These are phyloP conservation scores for Erannis defoliaria DNA, from an alignment of 2,888 invertebrate species.

Conservation along the genomic window DNA sequence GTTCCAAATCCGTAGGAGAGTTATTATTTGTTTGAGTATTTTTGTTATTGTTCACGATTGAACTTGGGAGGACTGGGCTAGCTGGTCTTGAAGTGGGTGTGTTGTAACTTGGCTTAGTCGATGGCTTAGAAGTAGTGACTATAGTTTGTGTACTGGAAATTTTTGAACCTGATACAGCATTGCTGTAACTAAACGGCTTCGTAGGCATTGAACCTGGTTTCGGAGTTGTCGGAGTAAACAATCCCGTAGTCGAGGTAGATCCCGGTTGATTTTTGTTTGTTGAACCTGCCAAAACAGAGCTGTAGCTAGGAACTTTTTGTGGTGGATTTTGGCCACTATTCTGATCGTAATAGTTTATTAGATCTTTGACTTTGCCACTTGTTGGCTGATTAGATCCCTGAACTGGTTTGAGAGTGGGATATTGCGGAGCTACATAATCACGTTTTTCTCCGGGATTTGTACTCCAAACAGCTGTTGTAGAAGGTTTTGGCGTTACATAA, in stretches of 20 bases:
- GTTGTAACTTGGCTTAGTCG: conserved; percentile 47
- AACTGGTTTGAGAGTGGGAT: conserved; percentile 54
- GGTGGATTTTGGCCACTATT: conserved; percentile 53
- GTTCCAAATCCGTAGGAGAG: conserved; percentile 85
- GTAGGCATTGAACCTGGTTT: conserved; percentile 49
- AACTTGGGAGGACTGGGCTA: conserved; percentile 72
- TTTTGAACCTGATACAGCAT: conserved; percentile 65
- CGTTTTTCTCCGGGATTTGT: conserved; percentile 55
- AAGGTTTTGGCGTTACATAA: conserved; percentile 26
- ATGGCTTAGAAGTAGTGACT: conserved; percentile 52
- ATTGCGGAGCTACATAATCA: conserved; percentile 70
- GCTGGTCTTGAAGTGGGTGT: conserved; percentile 51
- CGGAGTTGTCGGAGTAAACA: conserved; percentile 46
- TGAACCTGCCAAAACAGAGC: conserved; percentile 67
- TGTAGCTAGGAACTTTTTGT: conserved; percentile 71
- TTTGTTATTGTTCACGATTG: conserved; percentile 73
- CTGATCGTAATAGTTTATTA: conserved; percentile 73
- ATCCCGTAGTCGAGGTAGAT: conserved; percentile 38
- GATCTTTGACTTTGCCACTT: conserved; percentile 73
- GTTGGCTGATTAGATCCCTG: conserved; percentile 52
- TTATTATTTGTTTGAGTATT: conserved; percentile 60
- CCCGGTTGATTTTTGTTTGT: conserved; percentile 49
- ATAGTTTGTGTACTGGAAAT: conserved; percentile 49
- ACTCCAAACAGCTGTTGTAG: conserved; percentile 30
- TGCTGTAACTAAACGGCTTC: conserved; percentile 71